phyloP scores from a whole-genome alignment of 2,888 invertebrate genomes.

The Arenicola marina region DNA sequence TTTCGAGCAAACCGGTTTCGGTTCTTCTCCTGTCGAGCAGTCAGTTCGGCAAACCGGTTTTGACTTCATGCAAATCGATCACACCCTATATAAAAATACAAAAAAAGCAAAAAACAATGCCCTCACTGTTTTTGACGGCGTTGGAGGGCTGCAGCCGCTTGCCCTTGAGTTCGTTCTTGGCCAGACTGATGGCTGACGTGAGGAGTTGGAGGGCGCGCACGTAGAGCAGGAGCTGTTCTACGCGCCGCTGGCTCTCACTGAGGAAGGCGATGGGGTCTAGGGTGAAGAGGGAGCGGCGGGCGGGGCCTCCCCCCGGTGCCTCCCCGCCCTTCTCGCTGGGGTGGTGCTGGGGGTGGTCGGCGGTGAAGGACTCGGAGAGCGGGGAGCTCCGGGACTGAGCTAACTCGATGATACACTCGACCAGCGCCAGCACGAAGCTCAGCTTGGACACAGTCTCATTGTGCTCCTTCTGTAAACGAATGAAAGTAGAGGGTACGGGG shows the following conservation, averaged over 20 bases:
- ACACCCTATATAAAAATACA: background rate
- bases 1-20: too few relatives aligned
- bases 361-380: constrained; percentile 49
- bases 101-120: too few relatives aligned
- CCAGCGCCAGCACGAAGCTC: constrained; percentile 93
- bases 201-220: constrained; percentile 90
- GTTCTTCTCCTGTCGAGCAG: too few relatives aligned
- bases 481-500: too few relatives aligned
- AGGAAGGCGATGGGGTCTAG: constrained; percentile 16
- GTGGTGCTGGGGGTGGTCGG: background rate
- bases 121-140: constrained; percentile 84
- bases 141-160: constrained; percentile 87
- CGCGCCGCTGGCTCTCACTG: constrained; percentile 44
- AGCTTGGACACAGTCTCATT: constrained; percentile 83
- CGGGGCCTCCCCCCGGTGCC: too few relatives aligned
- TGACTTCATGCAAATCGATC: too few relatives aligned
- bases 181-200: constrained; percentile 85
- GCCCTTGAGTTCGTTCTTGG: constrained; percentile 81
- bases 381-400: constrained; percentile 63
- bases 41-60: too few relatives aligned
- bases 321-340: background rate
- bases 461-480: constrained; percentile 24
- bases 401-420: constrained; percentile 88
- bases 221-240: constrained; percentile 84
- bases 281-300: background rate